A percentile compares a stretch with the other conserved stretches of the same genome.
phyloP scores from a whole-genome alignment of 2,113 vertebrate genomes.

The Dicrurus megarhynchus region DNA sequence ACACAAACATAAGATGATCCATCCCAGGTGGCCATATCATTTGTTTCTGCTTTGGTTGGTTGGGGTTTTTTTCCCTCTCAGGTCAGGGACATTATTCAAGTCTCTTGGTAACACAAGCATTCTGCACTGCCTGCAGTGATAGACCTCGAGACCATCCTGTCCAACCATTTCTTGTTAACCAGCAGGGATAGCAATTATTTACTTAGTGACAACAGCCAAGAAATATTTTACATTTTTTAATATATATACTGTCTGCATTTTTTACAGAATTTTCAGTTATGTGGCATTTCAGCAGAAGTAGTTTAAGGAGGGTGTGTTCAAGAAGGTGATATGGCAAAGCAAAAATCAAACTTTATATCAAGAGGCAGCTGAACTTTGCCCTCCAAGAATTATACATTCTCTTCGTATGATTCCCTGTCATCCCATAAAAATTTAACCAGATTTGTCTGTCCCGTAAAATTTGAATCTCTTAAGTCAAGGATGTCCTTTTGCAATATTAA shows the following conservation, averaged over 20 bases:
- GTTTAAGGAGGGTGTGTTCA: not conserved
- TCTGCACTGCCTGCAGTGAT: not conserved
- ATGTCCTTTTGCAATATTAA: not conserved
- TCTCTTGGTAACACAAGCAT: not conserved
- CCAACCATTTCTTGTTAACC: not conserved
- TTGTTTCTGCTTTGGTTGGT: not conserved
- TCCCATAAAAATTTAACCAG: too few species aligned
- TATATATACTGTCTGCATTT: not conserved
- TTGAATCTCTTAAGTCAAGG: not conserved
- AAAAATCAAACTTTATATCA: not conserved
- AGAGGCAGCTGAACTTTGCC: not conserved
- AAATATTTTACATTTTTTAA: not conserved
- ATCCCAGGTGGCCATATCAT: not conserved
- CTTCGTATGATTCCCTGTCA: not conserved
- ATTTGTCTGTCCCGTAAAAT: not conserved
- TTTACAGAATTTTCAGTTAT: not conserved
- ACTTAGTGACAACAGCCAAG: not conserved
- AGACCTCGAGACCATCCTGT: not conserved
- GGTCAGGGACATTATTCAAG: not conserved
- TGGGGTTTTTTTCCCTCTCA: accelerated
- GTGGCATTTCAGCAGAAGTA: not conserved
- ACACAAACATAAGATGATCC: not conserved
- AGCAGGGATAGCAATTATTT: not conserved
- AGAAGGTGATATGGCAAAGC: not conserved
- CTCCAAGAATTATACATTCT: not conserved